Percentiles rank a stretch among this genome's conserved stretches.
phyloP scores from a whole-genome alignment of 2,113 vertebrate genomes.

The Oryzias curvinotus region DNA sequence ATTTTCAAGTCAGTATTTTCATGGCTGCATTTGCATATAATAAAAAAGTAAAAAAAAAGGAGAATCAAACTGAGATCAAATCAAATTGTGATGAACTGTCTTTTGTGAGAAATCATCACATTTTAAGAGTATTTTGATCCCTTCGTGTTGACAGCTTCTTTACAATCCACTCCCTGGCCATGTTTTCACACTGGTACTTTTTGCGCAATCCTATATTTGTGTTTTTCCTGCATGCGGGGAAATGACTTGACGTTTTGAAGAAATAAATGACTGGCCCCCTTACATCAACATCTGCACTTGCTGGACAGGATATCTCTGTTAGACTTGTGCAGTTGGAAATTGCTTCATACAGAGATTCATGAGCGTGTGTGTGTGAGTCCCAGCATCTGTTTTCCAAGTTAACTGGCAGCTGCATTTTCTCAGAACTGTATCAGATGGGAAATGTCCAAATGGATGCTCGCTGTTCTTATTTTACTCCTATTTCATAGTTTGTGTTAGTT shows the following conservation, averaged over 20 bases:
- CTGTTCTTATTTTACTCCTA: slow-evolving; percentile 13
- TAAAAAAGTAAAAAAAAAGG: too few species aligned
- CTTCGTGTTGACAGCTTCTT: slow-evolving; percentile 23
- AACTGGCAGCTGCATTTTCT: slow-evolving; percentile 33
- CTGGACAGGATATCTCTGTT: slow-evolving; percentile 36
- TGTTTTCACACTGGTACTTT: slow-evolving; percentile 1
- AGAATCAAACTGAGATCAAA: too few species aligned
- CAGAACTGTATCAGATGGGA: slow-evolving; percentile 9
- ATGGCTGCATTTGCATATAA: too few species aligned
- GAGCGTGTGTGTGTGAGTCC: slow-evolving; percentile 18
- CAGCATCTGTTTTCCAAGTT: slow-evolving; percentile 58
- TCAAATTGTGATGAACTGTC: too few species aligned
- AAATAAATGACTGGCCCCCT: slow-evolving; percentile 15
- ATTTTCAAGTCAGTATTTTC: too few species aligned
- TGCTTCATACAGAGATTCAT: slow-evolving; percentile 40
- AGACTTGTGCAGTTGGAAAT: slow-evolving; percentile 33
- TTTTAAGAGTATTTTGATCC: slow-evolving; percentile 23
- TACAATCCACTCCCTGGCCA: background rate
- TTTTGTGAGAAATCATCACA: too few species aligned
- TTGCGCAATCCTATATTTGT: slow-evolving; percentile 20
- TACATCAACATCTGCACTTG: slow-evolving; percentile 34
- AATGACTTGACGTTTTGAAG: slow-evolving; percentile 29
- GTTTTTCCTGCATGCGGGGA: slow-evolving; percentile 11
- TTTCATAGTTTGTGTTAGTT: slow-evolving; percentile 25
- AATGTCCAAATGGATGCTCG: background rate